Base-by-base conservation (phyloP, 2,113 vertebrate genomes). In the Catharus minimus region DNA sequence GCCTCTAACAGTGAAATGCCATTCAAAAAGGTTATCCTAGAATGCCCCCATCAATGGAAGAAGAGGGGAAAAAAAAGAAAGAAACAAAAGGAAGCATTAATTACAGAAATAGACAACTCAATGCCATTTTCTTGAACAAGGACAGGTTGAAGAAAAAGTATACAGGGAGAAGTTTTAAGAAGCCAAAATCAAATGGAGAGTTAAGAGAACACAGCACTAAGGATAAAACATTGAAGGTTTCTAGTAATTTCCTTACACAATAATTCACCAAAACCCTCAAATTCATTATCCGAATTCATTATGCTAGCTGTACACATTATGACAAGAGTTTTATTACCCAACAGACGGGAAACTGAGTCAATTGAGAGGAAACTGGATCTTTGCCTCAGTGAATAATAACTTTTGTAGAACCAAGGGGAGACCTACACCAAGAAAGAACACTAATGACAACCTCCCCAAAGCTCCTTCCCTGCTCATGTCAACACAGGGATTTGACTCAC, bases 11-110 rank as follows among this genome's bases (percentile, higher is more conserved):
- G 99, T 99, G 94, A 99, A 99, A 96, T 99, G 99, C 99, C 99
- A 99, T 91, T 99, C 99, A 96, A 99, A 99, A 77, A 99, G 98
- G 89, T 99, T 99, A 96, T 99, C 99, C 99, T 99, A 96, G 82
- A 95, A 84, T 16, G 5, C 1, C 61, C 83, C 62, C 69, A 67
- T 36, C 13, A 93, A 94, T 93, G 7, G 26, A 26, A 77, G n/a
- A 43, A 49, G 30, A 1, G 12, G 4, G 3, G 9, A 15, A 26
- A 7, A 15, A 27, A 17, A 24, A 8, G 7, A n/a, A 4, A 20
- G 20, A 39, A n/a, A 5, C 20, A 39, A 30, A 4, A 23, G 23
- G 0, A 41, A 78, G 7, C 5, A 22, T 1, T 5, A 2, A 22
- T 74, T 62, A 93, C 86, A 91, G 21, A 50, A 93, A n/a, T 5